A percentile compares a stretch with the other conserved stretches of the same genome.
phyloP scores from a whole-genome alignment of 2,113 vertebrate species.

The Salvelinus fontinalis region DNA sequence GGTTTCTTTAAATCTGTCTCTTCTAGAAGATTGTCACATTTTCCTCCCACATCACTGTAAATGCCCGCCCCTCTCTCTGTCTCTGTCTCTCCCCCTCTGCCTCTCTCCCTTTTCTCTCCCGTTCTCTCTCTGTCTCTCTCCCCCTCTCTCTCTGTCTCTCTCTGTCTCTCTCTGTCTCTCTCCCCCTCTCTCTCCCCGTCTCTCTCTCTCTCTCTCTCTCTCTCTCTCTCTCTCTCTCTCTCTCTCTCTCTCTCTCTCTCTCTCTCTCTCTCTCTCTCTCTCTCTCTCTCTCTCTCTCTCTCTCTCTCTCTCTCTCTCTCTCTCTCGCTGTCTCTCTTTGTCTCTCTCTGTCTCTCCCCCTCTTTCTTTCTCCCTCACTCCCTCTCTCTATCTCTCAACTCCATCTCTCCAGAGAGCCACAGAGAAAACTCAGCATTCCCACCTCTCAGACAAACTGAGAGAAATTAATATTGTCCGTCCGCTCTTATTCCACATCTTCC shows the following conservation, averaged over 20 bases:
- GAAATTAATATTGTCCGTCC: not conserved
- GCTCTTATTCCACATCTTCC: not conserved
- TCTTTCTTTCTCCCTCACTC: not conserved
- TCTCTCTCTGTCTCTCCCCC: no score
- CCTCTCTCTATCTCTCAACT: not conserved
- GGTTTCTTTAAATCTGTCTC: slow-evolving; percentile 3
- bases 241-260: no score
- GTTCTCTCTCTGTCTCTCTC: no score
- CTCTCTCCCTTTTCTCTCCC: not conserved
- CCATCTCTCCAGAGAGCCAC: not conserved
- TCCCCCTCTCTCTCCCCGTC: no score
- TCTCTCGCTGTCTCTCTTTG: no score
- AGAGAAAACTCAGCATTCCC: not conserved
- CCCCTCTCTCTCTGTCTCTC: no score
- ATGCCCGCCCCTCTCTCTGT: no score
- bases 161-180: not conserved
- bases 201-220: not conserved
- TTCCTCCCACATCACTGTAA: not conserved
- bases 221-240: not conserved
- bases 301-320: not conserved
- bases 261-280: no score
- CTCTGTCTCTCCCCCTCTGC: no score
- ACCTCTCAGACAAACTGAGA: not conserved
- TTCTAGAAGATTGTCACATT: not conserved
- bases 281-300: no score